Conservation (phyloP, 2,888 invertebrate species). For the Parnassius smintheus region DNA sequence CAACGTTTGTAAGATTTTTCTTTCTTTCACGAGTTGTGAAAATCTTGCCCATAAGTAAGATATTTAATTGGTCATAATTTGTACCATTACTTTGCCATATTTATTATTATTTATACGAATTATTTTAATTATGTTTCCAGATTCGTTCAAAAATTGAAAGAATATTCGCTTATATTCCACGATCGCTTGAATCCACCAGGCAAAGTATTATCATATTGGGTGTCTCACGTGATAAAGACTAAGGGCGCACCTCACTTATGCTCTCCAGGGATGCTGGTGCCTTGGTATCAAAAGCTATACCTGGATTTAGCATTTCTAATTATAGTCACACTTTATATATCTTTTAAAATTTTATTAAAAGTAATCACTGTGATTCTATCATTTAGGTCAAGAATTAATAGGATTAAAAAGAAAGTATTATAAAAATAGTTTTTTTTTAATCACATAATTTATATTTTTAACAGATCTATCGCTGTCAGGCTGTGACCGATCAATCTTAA, state of each 20-base stretch:
- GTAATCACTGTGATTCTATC: background rate
- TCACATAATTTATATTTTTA: too few relatives aligned
- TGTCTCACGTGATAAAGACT: slow-evolving; percentile 52
- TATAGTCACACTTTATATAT: slow-evolving; percentile 9
- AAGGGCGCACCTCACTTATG: slow-evolving; percentile 51
- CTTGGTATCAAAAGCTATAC: slow-evolving; percentile 52
- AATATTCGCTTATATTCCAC: slow-evolving; percentile 50
- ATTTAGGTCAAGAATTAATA: background rate
- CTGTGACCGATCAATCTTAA: too few relatives aligned
- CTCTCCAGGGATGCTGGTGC: slow-evolving; percentile 45
- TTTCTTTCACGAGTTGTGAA: too few relatives aligned
- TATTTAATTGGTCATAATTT: too few relatives aligned
- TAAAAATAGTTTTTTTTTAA: background rate
- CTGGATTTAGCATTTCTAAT: slow-evolving; percentile 45
- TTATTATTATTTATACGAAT: too few relatives aligned
- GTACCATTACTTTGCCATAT: too few relatives aligned
- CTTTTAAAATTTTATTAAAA: background rate
- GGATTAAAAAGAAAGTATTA: slow-evolving; percentile 13
- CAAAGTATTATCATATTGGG: slow-evolving; percentile 51
- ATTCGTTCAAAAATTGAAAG: slow-evolving; percentile 44
- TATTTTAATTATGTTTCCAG: slow-evolving; percentile 35
- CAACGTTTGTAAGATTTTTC: too few relatives aligned
- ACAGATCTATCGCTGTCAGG: too few relatives aligned
- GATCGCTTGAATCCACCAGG: slow-evolving; percentile 46
- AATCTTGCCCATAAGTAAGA: too few relatives aligned